Conservation (phyloP, 2,113 vertebrate genomes). For the Lepisosteus oculatus region DNA sequence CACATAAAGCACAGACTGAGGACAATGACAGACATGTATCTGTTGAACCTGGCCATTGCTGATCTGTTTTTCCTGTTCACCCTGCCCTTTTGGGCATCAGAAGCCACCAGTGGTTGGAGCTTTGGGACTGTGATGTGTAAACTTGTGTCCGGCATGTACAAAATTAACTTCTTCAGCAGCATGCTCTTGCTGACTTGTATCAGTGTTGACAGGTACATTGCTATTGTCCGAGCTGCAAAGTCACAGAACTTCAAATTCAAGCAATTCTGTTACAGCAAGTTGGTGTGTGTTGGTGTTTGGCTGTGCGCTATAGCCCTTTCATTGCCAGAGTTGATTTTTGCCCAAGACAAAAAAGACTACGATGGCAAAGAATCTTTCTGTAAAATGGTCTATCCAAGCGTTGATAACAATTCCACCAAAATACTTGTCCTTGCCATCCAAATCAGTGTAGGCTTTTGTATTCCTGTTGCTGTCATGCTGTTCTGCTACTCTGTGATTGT, state of each 20-base stretch:
- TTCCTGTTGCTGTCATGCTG: conserved; percentile 75
- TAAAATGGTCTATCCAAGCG: conserved; percentile 56
- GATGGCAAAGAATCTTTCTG: conserved; percentile 31
- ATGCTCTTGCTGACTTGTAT: conserved; percentile 84
- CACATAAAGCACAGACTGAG: conserved; percentile 71
- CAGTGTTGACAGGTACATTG: conserved; percentile 83
- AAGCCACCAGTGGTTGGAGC: conserved; percentile 65
- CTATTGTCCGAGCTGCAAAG: conserved; percentile 70
- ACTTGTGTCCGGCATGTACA: conserved; percentile 72
- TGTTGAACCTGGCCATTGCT: conserved; percentile 79
- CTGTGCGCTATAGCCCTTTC: conserved; percentile 60
- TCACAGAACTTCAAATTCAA: conserved; percentile 67
- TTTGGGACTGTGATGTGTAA: conserved; percentile 74
- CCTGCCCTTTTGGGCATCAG: conserved; percentile 83
- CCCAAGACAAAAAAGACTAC: conserved; percentile 23
- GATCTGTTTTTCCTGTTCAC: conserved; percentile 83
- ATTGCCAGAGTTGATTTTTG: conserved; percentile 80
- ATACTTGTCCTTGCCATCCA: conserved; percentile 68
- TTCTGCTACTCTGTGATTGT: conserved; percentile 82
- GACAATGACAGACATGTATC: conserved; percentile 79
- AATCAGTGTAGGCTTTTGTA: conserved; percentile 75
- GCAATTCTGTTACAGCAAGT: conserved; percentile 68
- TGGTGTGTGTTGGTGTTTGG: conserved; percentile 73
- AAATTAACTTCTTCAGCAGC: conserved; percentile 85
- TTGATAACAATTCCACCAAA: conserved; percentile 47